Conservation (phyloP, 2,888 invertebrate genomes). For the Pterostichus madidus region DNA sequence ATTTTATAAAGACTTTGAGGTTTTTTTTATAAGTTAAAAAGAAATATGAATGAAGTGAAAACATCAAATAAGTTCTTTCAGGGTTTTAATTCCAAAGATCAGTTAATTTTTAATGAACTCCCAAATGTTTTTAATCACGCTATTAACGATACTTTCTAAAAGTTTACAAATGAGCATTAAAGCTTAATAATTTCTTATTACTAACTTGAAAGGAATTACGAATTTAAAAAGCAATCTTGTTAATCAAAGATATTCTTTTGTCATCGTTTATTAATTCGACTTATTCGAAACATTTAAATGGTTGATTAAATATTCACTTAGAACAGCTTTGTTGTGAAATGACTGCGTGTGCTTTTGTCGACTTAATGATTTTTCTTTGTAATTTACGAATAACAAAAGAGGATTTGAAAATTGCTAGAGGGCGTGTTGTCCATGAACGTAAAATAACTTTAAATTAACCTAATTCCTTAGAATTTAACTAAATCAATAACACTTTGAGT, state of each 20-base stretch:
- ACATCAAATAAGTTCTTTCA: not conserved
- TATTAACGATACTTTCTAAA: not conserved
- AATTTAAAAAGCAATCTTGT: constrained; percentile 33
- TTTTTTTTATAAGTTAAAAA: too few species aligned
- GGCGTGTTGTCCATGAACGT: constrained; percentile 18
- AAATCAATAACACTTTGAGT: constrained; percentile 10
- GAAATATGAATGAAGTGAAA: not conserved
- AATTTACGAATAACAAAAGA: constrained; percentile 47
- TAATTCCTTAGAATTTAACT: constrained; percentile 28
- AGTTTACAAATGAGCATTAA: constrained; percentile 1
- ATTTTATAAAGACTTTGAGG: not conserved
- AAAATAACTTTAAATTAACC: constrained; percentile 48
- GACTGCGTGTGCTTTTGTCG: constrained; percentile 21
- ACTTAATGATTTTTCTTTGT: constrained; percentile 53
- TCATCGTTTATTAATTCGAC: constrained; percentile 29
- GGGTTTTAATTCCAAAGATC: not conserved
- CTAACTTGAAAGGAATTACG: not conserved
- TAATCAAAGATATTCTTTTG: constrained; percentile 32
- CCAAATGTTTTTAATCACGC: constrained; percentile 4
- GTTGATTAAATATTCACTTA: constrained; percentile 37
- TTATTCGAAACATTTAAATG: constrained; percentile 2
- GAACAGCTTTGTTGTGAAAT: constrained; percentile 40
- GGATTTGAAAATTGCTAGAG: constrained; percentile 17
- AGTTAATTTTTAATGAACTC: constrained; percentile 36
- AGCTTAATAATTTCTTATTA: constrained; percentile 18